Base-by-base conservation (phyloP, 1,140 invertebrate genomes). In the Drosophila pseudoananassae region DNA sequence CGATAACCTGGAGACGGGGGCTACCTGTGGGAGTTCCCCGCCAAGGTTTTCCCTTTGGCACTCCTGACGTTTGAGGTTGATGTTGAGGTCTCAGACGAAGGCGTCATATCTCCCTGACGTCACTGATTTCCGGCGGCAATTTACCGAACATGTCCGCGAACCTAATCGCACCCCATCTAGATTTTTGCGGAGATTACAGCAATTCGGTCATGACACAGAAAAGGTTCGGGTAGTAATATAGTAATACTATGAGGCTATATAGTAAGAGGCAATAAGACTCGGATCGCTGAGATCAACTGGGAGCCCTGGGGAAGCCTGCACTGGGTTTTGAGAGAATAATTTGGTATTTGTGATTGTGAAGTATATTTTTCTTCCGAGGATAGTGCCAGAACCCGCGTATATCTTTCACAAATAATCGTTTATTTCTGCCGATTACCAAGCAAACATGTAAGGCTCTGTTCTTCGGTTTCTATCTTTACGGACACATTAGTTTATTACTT, bases 61-160 rank as follows among this genome's bases (percentile, higher is more conserved):
- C 20, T 36, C 47, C 10, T 14, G 43, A 20, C 43, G 7, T 10
- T 9, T 25, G n/a, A 27, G 25, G 5, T 27, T 27, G n/a, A 27
- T 5, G 5, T 27, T 27, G 25, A 27, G 25, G 27, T 40, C 68
- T n/a, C n/a, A n/a, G 38, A 40, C 38, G 14, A 17, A 43, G 40
- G 40, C 40, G 68, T 71, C 68, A 71, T 51, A 51, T 31, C 53
- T 5, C n/a, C 56, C 14, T 59, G 53, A 71, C 68, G 68, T 71
- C 68, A 71, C 66, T 59, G 66, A 59, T 71, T 69, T 69, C 65
- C 65, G 65, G 61, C 38, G 10, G 54, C 54, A 71, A 71, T 71
- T 71, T 71, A 5, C 15, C 7, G n/a, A 71, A 25, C 65, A 59
- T 71, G 66, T 71, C 33, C 14, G 9, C 20, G 23, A 14, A 14